Conservation (phyloP, 1,140 invertebrate species). For the Cheumatopsyche charites region DNA sequence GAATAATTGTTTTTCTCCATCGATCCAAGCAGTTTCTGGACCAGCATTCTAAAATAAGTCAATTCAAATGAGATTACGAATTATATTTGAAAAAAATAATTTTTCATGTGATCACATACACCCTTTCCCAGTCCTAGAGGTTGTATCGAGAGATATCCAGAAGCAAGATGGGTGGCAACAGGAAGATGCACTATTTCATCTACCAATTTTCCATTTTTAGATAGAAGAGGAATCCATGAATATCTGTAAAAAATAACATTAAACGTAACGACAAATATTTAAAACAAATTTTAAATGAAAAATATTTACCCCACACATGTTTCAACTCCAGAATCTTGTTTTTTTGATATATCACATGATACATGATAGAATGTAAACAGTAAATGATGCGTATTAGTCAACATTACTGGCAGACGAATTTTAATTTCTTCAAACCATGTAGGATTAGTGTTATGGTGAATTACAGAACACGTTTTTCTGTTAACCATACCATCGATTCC, state of each 20-base stretch:
- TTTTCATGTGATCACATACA: conserved; percentile 63
- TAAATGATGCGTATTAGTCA: conserved; percentile 80
- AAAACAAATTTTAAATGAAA: conserved; percentile 1
- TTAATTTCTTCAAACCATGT: conserved; percentile 92
- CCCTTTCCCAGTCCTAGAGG: conserved; percentile 88
- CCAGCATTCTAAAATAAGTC: conserved; percentile 73
- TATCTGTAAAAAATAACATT: conserved; percentile 62
- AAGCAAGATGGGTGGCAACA: conserved; percentile 83
- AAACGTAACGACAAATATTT: not conserved
- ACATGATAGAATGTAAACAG: conserved; percentile 91
- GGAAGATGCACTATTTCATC: conserved; percentile 80
- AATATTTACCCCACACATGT: conserved; percentile 75
- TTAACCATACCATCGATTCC: conserved; percentile 55
- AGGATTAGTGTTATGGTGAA: conserved; percentile 82
- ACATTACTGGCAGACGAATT: conserved; percentile 77
- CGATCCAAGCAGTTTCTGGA: conserved; percentile 91
- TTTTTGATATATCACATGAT: conserved; percentile 84
- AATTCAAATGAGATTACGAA: not conserved
- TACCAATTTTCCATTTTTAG: conserved; percentile 77
- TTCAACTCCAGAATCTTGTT: conserved; percentile 79
- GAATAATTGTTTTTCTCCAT: conserved; percentile 85
- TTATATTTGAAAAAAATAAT: conserved; percentile 6
- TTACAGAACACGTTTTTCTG: conserved; percentile 71
- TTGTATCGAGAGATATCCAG: conserved; percentile 87
- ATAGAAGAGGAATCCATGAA: conserved; percentile 84